A percentile compares a stretch with the other conserved stretches of the same genome.
Conservation (phyloP, 37 sponge, comb jelly and placozoan genomes). For the Tethya wilhelma region DNA sequence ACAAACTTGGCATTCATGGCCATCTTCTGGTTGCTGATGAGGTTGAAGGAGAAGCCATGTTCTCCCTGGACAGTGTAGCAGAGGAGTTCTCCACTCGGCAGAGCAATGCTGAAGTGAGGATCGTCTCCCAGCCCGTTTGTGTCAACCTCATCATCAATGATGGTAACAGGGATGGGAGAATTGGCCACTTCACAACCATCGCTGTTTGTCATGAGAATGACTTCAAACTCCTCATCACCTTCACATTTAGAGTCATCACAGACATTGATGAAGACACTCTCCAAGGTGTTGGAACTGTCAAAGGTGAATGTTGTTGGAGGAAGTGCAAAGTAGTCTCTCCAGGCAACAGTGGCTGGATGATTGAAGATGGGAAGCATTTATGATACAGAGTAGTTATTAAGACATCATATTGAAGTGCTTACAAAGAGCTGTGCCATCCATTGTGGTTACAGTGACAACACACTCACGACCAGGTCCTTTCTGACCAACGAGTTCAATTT, state of each 20-base stretch:
- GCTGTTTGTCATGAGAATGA: neutral
- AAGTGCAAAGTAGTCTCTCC: too few species aligned
- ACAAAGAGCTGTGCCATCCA: neutral
- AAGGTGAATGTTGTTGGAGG: neutral
- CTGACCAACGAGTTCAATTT: neutral
- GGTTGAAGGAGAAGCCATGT: conserved; percentile 41
- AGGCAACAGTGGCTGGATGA: too few species aligned
- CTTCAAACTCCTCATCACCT: conserved; percentile 8
- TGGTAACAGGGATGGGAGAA: neutral
- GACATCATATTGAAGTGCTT: neutral
- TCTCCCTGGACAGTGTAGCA: conserved; percentile 52
- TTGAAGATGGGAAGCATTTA: neutral
- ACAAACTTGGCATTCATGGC: conserved; percentile 46
- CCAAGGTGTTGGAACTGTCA: neutral
- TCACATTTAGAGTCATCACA: conserved; percentile 10
- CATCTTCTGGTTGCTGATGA: conserved; percentile 28
- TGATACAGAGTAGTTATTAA: neutral
- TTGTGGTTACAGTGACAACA: conserved; percentile 7
- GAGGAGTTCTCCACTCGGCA: conserved; percentile 24
- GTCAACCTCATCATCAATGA: conserved; percentile 12
- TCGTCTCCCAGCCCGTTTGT: conserved; percentile 24
- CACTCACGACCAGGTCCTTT: conserved; percentile 16
- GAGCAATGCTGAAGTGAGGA: conserved; percentile 35
- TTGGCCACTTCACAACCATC: neutral
- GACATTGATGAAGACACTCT: neutral